A percentile compares a stretch with the other conserved stretches of the same genome.
phyloP scores from a whole-genome alignment of 1,140 invertebrate species.

The Adelges cooleyi region DNA sequence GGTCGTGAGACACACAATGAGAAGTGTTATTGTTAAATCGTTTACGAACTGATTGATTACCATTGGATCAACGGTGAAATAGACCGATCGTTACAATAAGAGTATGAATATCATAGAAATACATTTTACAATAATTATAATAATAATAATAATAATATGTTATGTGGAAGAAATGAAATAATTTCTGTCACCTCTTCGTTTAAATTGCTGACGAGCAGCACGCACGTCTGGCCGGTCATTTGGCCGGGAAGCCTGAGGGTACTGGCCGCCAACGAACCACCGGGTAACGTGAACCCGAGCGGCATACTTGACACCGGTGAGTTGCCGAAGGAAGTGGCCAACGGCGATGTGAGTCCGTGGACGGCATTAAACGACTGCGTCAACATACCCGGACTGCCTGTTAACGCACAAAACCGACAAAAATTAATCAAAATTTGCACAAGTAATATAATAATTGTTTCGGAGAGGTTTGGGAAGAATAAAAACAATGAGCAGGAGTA shows the following conservation, averaged over 20 bases:
- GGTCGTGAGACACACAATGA: too few relatives aligned
- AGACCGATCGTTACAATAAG: too few relatives aligned
- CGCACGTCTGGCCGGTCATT: conserved; percentile 51
- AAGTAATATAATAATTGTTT: too few relatives aligned
- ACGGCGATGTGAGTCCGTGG: conserved; percentile 52
- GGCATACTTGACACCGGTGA: conserved; percentile 55
- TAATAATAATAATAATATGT: not conserved
- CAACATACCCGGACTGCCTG: conserved; percentile 66
- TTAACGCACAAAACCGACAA: conserved; percentile 27
- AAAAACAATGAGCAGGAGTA: too few relatives aligned
- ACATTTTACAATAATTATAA: not conserved
- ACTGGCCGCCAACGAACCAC: conserved; percentile 46
- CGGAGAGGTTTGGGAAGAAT: too few relatives aligned
- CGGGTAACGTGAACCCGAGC: conserved; percentile 50
- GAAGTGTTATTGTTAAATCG: too few relatives aligned
- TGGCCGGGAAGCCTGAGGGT: conserved; percentile 39
- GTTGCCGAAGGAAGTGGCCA: conserved; percentile 54
- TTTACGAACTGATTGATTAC: too few relatives aligned
- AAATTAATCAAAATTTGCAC: not conserved
- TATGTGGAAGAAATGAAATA: not conserved
- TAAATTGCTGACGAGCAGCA: conserved; percentile 76
- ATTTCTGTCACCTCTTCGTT: conserved; percentile 70
- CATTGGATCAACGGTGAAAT: too few relatives aligned
- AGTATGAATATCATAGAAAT: too few relatives aligned
- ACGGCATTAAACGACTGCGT: conserved; percentile 66